phyloP scores from a whole-genome alignment of 2,113 vertebrate species.

The Mesitornis unicolor region DNA sequence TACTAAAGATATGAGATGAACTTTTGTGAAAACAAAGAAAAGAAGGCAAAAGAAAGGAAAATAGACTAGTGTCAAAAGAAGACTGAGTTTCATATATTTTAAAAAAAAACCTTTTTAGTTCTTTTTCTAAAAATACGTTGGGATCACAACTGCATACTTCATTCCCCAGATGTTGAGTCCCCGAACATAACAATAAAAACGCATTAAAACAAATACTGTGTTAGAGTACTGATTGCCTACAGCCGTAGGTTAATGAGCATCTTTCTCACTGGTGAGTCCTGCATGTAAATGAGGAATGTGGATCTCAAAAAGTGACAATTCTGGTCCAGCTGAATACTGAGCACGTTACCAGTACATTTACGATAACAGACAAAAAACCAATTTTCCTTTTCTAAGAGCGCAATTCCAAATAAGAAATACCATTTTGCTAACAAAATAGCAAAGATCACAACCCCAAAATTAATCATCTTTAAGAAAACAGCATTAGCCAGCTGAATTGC shows the following conservation, averaged over 20 bases:
- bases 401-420: background rate
- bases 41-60: background rate
- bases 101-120: background rate
- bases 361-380: background rate
- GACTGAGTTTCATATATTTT: background rate
- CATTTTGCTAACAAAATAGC: background rate
- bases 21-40: background rate
- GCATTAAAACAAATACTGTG: background rate
- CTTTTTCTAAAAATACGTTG: background rate
- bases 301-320: background rate
- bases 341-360: background rate
- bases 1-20: background rate
- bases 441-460: background rate
- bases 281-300: background rate
- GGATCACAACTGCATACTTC: background rate
- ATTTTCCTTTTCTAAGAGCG: background rate
- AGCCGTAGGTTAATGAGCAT: background rate
- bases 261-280: background rate
- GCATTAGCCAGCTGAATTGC: background rate
- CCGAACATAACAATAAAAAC: background rate
- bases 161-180: background rate
- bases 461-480: background rate
- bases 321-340: background rate
- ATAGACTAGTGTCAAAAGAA: background rate
- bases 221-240: background rate